Evolutionary conservation across 2,797 vertebrate species (phyloP), one percentile per base, ranked within the genome.

Genomic region (Fringilla coelebs): DNA sequence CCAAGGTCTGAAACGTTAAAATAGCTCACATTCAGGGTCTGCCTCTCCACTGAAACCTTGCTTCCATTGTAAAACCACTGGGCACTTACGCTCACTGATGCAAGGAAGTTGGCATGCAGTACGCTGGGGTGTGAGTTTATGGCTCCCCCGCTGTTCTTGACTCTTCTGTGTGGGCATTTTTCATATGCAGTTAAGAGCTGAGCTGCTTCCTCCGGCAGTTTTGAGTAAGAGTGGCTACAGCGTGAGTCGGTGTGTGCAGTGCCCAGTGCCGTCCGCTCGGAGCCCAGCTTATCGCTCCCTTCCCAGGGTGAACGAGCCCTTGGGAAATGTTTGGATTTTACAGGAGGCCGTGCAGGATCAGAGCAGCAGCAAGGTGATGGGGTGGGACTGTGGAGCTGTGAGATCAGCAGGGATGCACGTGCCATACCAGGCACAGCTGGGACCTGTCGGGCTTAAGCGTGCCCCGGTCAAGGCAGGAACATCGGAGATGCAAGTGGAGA

Each of bases 361-460:
- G 52, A 74, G 57, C 57, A 57, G 82, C 11, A 8, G 75, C 9
- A 26, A 67, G 48, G n/a, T 19, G 45, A 46, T 38, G 81, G 77
- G 24, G 16, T 55, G 57, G 31, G 52, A 63, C 36, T 3, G 2
- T 75, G 78, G 54, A 41, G 45, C 57, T 43, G 45, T 28, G 48
- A 48, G 65, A 31, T 52, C 46, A 16, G 74, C 41, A 12, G 71
- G 34, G 43, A 43, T 51, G 46, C 6, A 2, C 1, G 1, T 1
- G 0, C 40, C 0, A 0, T 34, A 46, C 12, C 52, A 31, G 76
- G 8, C 31, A 13, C 61, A 26, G 25, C 46, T 58, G 85, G 72
- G 61, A 66, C 0, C 0, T 0, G 14, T 21, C 4, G 0, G 8
- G 41, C 26, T 71, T 36, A 19, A 55, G 34, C 0, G 2, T 67